phyloP scores from a whole-genome alignment of 1,140 invertebrate species.

The Luehdorfia chinensis region DNA sequence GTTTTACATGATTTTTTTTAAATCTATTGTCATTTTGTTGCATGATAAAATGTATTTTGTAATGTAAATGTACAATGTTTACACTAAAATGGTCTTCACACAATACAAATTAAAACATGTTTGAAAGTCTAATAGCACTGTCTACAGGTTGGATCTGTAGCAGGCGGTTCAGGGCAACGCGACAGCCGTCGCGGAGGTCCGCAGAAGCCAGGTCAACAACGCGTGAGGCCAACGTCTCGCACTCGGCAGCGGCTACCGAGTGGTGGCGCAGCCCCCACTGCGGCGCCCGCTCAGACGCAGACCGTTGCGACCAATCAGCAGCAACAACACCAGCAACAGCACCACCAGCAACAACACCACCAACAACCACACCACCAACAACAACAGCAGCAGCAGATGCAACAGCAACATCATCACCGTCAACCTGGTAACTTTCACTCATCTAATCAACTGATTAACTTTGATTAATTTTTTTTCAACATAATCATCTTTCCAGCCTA shows the following conservation, averaged over 20 bases:
- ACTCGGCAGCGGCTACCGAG: constrained; percentile 57
- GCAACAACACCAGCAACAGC: constrained; percentile 61
- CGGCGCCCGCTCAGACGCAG: constrained; percentile 29
- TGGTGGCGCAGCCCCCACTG: constrained; percentile 34
- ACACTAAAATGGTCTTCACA: no score
- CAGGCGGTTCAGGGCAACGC: constrained; percentile 43
- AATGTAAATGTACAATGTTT: no score
- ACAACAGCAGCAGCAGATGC: constrained; percentile 61
- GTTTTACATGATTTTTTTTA: no score
- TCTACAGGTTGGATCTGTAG: constrained; percentile 40
- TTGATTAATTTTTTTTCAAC: no score
- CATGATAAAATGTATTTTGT: no score
- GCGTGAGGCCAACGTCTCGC: constrained; percentile 49
- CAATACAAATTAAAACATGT: no score
- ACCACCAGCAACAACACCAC: constrained; percentile 52
- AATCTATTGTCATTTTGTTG: no score
- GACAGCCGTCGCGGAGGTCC: constrained; percentile 43
- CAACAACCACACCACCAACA: constrained; percentile 52
- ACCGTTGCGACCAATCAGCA: constrained; percentile 58
- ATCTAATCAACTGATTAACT: no score
- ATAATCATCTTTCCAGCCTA: no score
- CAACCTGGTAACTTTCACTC: no score
- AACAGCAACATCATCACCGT: constrained; percentile 51
- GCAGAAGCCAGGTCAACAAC: constrained; percentile 31
- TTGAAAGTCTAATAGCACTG: no score